Percentiles rank a stretch among this genome's conserved stretches.
Evolutionary conservation across 2,113 vertebrate genomes (phyloP).

Genomic region (Nothocercus nigrocapillus): DNA sequence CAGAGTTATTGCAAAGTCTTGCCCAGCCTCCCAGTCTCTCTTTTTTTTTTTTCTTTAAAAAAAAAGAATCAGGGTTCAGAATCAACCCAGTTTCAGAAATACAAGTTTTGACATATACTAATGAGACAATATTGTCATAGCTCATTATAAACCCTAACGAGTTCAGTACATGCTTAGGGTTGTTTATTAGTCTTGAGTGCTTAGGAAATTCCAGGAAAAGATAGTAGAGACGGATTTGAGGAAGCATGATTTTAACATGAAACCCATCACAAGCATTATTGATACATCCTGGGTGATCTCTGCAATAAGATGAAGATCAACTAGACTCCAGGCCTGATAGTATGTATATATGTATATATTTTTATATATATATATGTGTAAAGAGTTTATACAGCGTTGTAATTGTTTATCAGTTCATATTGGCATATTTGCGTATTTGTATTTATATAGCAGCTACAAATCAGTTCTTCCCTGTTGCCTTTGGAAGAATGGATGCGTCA

Average conservation of each 20-base stretch:
- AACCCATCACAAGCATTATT: not conserved
- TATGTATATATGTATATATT: not conserved
- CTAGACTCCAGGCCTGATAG: not conserved
- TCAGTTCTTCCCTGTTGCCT: not conserved
- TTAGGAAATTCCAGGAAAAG: not conserved
- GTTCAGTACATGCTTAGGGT: not conserved
- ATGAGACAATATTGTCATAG: not conserved
- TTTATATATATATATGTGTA: too few species aligned
- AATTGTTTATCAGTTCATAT: not conserved
- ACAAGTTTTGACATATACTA: not conserved
- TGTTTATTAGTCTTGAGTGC: not conserved
- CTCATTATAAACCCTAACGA: fast-evolving
- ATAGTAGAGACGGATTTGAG: not conserved
- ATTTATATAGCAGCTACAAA: not conserved
- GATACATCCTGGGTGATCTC: not conserved
- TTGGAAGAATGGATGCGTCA: not conserved
- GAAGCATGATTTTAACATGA: not conserved
- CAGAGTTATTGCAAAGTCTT: not conserved
- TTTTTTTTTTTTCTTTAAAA: too few species aligned
- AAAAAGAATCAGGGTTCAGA: not conserved
- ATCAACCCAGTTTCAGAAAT: not conserved
- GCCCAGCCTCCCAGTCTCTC: not conserved
- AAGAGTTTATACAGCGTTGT: not conserved
- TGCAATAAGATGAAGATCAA: not conserved
- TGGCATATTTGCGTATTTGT: not conserved